Evolutionary conservation across 2,888 invertebrate genomes (phyloP), one percentile per base, ranked within the genome.

Genomic region (Dolichopus griseipennis): DNA sequence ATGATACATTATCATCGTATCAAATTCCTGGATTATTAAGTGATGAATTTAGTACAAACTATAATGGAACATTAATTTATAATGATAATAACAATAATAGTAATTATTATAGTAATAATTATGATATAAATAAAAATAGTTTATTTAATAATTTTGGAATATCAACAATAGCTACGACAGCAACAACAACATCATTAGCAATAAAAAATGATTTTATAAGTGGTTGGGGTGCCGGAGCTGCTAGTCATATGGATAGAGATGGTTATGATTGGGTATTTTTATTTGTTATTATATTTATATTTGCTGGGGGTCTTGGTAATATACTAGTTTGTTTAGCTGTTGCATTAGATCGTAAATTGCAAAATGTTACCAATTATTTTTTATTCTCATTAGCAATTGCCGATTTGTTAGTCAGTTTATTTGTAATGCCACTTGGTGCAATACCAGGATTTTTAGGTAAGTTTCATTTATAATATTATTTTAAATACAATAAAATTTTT

Each of bases 351-450:
- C 88, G 92, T 71, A 86, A 92, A 75, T 83, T 97, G 71, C 96
- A 97, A 82, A 97, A 95, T 82, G 93, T 95, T 72, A 97, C 97
- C 72, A 97, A 97, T 83, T 96, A 96, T 83, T 97, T 97, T 81
- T 85, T 97, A 71, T 85, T 96, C 75, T 96, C 96, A 27, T 82
- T 97, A 79, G 95, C 96, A 64, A 90, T 96, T 68, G 96, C 97
- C 67, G 97, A 97, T 83, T 84, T 97, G 69, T 85, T 97, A 71
- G 96, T 97, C 77, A 95, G 94, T 76, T 83, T 95, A 71, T 91
- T 96, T 77, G 97, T 97, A 68, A 97, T 97, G 97, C 97, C 97
- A 5, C 86, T 96, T 79, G 94, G 94, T 70, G 95, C 97, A 61
- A 90, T 96, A 75, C 93, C 93, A 37, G 95, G 95, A 78, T 92